These are phyloP conservation scores for Menura novaehollandiae DNA, from an alignment of 2,113 vertebrate genomes.

Conservation along the genomic window DNA sequence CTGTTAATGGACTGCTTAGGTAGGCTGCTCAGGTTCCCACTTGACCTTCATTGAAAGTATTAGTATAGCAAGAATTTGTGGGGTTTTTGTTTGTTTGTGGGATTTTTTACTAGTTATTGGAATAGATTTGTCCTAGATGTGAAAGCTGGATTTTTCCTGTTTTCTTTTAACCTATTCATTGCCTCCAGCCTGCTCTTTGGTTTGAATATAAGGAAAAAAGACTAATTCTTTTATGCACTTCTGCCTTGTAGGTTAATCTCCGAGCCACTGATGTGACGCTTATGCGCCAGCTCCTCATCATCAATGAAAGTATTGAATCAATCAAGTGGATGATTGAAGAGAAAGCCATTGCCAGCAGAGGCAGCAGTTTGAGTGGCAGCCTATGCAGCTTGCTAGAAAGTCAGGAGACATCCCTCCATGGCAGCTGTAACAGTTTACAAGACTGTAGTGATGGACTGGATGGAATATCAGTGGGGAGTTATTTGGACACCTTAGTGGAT, in stretches of 20 bases:
- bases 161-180: neutral
- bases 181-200: neutral
- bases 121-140: neutral
- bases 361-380: constrained; percentile 90
- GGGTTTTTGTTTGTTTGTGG: neutral
- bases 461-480: constrained; percentile 91
- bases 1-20: neutral
- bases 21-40: neutral
- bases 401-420: constrained; percentile 81
- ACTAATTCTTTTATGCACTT: neutral
- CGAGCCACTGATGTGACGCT: constrained; percentile 90
- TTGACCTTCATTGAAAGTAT: neutral
- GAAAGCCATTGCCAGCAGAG: constrained; percentile 84
- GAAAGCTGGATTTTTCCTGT: neutral
- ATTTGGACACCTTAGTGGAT: constrained; percentile 92
- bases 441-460: constrained; percentile 87
- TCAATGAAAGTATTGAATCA: constrained; percentile 96
- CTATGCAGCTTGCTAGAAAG: constrained; percentile 91
- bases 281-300: constrained; percentile 93
- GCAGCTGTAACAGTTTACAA: constrained; percentile 87
- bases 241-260: constrained; percentile 78
- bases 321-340: constrained; percentile 96
- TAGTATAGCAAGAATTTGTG: neutral
- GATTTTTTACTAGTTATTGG: neutral
- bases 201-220: neutral